These are phyloP conservation scores for Smutsia temminckii DNA, from an alignment of 2,797 vertebrate genomes.

Conservation along the genomic window DNA sequence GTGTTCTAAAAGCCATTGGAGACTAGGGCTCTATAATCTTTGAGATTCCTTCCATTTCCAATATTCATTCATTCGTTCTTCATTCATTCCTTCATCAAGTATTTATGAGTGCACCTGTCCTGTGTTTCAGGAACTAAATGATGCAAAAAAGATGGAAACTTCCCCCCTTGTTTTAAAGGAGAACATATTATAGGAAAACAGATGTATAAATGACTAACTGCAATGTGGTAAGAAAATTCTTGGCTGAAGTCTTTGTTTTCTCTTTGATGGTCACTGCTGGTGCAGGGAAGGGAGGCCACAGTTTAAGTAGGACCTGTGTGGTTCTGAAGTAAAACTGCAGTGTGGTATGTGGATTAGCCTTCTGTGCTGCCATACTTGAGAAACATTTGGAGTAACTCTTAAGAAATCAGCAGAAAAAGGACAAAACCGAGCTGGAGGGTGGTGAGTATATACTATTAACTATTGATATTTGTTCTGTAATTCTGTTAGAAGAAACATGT, in stretches of 20 bases:
- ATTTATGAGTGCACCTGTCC: not conserved
- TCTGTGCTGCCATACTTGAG: not conserved
- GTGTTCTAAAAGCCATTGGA: not conserved
- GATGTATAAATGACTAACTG: not conserved
- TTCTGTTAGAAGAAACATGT: constrained; percentile 50
- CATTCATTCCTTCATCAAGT: not conserved
- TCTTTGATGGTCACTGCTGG: not conserved
- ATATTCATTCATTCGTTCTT: not conserved
- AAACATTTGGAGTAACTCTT: not conserved
- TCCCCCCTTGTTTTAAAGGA: not conserved
- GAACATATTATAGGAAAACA: not conserved
- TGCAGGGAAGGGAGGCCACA: not conserved
- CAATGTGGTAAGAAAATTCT: not conserved
- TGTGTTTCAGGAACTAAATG: not conserved
- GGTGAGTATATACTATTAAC: constrained; percentile 12
- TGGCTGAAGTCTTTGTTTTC: not conserved
- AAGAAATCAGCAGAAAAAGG: not conserved
- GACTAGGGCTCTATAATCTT: not conserved
- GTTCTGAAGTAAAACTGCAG: not conserved
- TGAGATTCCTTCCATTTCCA: not conserved
- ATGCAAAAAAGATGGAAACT: not conserved
- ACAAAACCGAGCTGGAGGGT: not conserved
- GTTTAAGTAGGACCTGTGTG: not conserved
- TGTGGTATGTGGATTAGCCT: not conserved
- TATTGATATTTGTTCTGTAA: constrained; percentile 37